These are phyloP conservation scores for Hydroisotoma schaefferi DNA, from an alignment of 2,888 invertebrate species.

Conservation along the genomic window DNA sequence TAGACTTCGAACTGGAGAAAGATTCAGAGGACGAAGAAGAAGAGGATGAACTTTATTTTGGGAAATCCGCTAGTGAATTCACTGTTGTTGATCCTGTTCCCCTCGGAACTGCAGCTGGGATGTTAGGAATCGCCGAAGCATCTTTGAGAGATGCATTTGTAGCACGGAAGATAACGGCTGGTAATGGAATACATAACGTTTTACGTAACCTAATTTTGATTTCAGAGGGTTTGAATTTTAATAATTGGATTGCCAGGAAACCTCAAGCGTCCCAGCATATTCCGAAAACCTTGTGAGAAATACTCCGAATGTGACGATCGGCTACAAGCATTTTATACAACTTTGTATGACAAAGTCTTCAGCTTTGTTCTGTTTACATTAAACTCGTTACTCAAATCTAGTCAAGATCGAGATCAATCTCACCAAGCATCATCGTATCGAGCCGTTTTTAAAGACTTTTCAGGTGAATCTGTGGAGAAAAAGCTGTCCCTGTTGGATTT, in stretches of 20 bases:
- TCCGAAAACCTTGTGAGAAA: constrained; percentile 30
- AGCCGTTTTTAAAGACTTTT: background rate
- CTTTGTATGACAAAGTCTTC: constrained; percentile 41
- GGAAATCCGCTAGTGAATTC: background rate
- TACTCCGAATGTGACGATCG: constrained; percentile 36
- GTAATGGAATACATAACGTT: too few relatives aligned
- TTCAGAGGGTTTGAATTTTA: background rate
- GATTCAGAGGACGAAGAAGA: constrained; percentile 27
- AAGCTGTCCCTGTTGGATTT: constrained; percentile 33
- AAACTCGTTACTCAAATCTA: constrained; percentile 21
- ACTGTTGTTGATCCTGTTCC: background rate
- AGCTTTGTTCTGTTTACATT: constrained; percentile 27
- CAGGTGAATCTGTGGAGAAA: too few relatives aligned
- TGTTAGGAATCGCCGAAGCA: constrained; percentile 21
- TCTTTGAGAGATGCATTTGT: constrained; percentile 31
- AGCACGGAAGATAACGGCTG: constrained; percentile 37
- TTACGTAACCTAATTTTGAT: too few relatives aligned
- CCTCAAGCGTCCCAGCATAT: constrained; percentile 13
- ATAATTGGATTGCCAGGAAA: constrained; percentile 8
- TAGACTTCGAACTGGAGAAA: constrained; percentile 28
- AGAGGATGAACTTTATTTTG: too few relatives aligned
- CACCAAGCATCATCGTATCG: background rate
- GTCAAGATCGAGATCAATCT: background rate
- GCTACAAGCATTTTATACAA: constrained; percentile 27
- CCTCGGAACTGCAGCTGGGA: background rate